These are phyloP conservation scores for Ophion ellenae DNA, from an alignment of 2,888 invertebrate genomes.

Conservation along the genomic window DNA sequence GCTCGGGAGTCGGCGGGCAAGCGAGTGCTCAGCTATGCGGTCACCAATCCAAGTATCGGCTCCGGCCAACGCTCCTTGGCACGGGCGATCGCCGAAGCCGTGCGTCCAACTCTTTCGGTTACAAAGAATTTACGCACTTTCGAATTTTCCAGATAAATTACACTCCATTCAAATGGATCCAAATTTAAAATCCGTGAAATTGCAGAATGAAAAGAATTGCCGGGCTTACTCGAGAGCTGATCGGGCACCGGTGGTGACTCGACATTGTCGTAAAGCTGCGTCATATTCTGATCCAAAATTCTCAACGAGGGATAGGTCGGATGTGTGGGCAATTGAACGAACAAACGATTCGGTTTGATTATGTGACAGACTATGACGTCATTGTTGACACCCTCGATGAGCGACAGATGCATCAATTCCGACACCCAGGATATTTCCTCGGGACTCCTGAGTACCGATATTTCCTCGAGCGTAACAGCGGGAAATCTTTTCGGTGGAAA, in stretches of 20 bases:
- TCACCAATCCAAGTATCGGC: too few species aligned
- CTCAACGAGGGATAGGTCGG: slow-evolving; percentile 95
- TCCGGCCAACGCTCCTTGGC: too few species aligned
- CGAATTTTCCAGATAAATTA: too few species aligned
- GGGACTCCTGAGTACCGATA: slow-evolving; percentile 77
- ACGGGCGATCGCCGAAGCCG: too few species aligned
- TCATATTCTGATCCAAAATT: slow-evolving; percentile 92
- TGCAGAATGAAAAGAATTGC: not conserved
- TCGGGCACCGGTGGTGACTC: slow-evolving; percentile 92
- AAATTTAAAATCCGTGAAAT: not conserved
- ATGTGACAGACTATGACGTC: slow-evolving; percentile 96
- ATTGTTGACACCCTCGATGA: slow-evolving; percentile 96
- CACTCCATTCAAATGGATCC: not conserved
- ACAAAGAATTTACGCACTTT: too few species aligned
- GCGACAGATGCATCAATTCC: slow-evolving; percentile 87
- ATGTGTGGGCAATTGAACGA: slow-evolving; percentile 97
- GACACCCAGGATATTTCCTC: slow-evolving; percentile 73
- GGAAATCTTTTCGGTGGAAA: slow-evolving; percentile 93
- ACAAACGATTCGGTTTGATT: slow-evolving; percentile 94
- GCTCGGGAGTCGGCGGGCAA: too few species aligned
- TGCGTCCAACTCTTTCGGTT: too few species aligned
- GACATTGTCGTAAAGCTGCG: slow-evolving; percentile 90
- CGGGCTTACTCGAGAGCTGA: slow-evolving; percentile 89
- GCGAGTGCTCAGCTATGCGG: too few species aligned
- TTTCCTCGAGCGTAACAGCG: slow-evolving; percentile 89